Percentiles rank a stretch among this genome's conserved stretches.
Conservation (phyloP, 2,113 vertebrate species). For the Mormyrus iriodes region DNA sequence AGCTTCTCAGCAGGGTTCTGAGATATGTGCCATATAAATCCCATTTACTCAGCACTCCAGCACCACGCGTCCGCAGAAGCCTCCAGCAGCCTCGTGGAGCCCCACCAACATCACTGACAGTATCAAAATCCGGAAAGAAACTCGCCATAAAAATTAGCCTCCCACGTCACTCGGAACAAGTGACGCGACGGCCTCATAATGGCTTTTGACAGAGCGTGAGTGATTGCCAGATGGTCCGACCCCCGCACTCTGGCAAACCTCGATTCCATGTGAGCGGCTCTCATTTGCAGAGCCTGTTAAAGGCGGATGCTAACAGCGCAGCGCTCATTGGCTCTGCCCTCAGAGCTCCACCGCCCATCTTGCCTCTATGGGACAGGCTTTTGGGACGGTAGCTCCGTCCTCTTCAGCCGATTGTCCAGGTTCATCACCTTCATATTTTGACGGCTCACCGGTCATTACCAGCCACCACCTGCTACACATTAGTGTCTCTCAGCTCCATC, state of each 20-base stretch:
- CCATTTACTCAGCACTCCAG: neutral
- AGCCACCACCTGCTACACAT: neutral
- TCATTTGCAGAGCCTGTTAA: neutral
- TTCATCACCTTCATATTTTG: slow-evolving; percentile 14
- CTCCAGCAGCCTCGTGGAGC: neutral
- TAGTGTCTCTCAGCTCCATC: neutral
- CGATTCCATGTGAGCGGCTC: slow-evolving; percentile 15
- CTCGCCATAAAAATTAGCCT: slow-evolving; percentile 18
- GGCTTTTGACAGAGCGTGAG: slow-evolving; percentile 21
- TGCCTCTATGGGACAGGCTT: neutral
- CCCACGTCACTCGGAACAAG: slow-evolving; percentile 17
- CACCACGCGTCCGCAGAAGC: neutral
- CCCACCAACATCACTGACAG: neutral
- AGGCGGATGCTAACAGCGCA: neutral
- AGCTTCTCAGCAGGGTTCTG: neutral
- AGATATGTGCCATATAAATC: neutral
- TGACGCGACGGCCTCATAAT: slow-evolving; percentile 21
- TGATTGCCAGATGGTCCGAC: slow-evolving; percentile 27
- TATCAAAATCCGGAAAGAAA: neutral
- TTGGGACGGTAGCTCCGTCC: neutral
- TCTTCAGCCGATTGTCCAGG: neutral
- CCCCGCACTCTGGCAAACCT: slow-evolving; percentile 11
- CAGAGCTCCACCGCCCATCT: neutral
- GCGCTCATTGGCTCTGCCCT: neutral
- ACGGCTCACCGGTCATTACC: neutral